Percentiles rank a stretch among this genome's conserved stretches.
Conservation (phyloP, 1,140 invertebrate genomes). For the Halictus rubicundus region DNA sequence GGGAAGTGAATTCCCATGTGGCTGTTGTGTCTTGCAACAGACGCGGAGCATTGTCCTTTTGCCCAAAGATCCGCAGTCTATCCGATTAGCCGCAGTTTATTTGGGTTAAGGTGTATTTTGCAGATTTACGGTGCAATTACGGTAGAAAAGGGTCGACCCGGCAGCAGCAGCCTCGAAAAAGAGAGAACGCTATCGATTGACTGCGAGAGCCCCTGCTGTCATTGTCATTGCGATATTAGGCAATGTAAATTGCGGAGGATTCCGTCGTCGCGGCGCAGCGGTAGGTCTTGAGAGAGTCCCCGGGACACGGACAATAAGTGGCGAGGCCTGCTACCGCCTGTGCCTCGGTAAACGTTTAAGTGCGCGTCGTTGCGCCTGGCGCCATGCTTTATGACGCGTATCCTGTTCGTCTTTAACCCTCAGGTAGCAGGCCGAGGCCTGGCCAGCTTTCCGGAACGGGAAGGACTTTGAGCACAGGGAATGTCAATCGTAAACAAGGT, state of each 20-base stretch:
- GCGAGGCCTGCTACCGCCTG: neutral
- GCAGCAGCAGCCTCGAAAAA: too few relatives aligned
- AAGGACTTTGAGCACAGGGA: neutral
- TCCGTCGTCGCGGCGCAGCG: too few relatives aligned
- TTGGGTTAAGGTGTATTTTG: neutral
- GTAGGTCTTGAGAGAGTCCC: neutral
- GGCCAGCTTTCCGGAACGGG: neutral
- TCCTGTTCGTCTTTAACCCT: slow-evolving; percentile 35
- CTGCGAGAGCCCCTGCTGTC: neutral
- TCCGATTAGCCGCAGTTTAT: slow-evolving; percentile 2
- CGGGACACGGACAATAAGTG: neutral
- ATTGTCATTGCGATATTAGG: neutral
- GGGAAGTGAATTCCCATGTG: too few relatives aligned
- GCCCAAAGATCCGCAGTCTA: neutral
- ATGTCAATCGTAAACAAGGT: slow-evolving; percentile 42
- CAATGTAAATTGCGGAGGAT: neutral
- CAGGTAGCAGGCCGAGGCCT: slow-evolving; percentile 41
- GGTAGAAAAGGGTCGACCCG: neutral
- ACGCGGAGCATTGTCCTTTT: too few relatives aligned
- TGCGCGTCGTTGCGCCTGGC: slow-evolving; percentile 66
- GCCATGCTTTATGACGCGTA: slow-evolving; percentile 67
- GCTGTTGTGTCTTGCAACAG: too few relatives aligned
- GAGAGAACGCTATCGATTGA: neutral
- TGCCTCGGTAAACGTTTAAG: slow-evolving; percentile 32
- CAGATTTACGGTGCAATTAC: slow-evolving; percentile 17